Conservation (phyloP, 2,113 vertebrate genomes). For the Catagonus wagneri region DNA sequence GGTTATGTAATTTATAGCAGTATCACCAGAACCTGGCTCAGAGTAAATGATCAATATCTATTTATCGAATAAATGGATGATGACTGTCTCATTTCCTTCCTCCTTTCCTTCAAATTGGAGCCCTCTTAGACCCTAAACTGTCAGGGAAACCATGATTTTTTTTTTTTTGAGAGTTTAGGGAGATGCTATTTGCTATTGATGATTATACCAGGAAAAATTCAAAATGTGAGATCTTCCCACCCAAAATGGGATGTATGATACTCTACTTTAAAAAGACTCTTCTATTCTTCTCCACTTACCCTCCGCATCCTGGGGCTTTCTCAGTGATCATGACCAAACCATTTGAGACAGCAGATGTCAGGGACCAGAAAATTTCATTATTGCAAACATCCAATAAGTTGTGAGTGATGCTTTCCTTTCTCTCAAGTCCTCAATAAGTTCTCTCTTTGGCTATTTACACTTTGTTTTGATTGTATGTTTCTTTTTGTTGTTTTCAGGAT, state of each 20-base stretch:
- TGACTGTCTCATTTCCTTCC: not conserved
- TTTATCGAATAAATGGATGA: not conserved
- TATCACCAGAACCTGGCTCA: not conserved
- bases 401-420: not conserved
- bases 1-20: not conserved
- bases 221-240: not conserved
- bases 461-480: not conserved
- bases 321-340: not conserved
- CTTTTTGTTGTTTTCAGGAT: not conserved
- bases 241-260: not conserved
- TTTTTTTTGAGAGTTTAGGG: not conserved
- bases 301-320: not conserved
- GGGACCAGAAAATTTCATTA: not conserved
- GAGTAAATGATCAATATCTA: not conserved
- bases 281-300: not conserved
- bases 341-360: not conserved
- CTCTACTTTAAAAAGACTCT: not conserved
- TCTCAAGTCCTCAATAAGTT: not conserved
- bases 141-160: not conserved
- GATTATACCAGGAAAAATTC: not conserved
- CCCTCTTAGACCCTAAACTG: not conserved
- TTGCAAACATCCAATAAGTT: not conserved
- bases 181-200: not conserved
- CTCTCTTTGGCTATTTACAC: not conserved
- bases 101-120: not conserved